Conservation (phyloP, 2,113 vertebrate genomes). For the Todiramphus chloris region DNA sequence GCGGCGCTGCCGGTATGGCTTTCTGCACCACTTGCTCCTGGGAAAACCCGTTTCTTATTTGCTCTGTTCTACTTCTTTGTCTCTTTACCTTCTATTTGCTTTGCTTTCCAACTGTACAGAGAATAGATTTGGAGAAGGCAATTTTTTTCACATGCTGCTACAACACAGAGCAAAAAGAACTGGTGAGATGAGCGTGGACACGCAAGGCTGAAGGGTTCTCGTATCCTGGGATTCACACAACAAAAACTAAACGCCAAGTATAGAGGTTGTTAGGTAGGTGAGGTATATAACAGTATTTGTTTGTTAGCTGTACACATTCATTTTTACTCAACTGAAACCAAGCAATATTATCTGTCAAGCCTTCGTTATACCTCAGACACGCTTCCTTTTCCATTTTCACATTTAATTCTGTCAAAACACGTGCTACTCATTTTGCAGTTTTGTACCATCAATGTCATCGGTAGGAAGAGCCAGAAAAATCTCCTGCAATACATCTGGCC, state of each 20-base stretch:
- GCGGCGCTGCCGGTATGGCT: not conserved
- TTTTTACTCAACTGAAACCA: not conserved
- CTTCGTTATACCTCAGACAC: not conserved
- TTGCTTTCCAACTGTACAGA: not conserved
- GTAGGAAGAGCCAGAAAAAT: not conserved
- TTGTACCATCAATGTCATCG: not conserved
- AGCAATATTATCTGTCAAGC: not conserved
- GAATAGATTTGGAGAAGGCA: not conserved
- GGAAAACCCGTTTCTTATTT: not conserved
- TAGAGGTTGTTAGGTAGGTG: not conserved
- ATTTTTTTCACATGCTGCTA: not conserved
- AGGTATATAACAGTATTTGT: not conserved
- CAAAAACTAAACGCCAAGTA: not conserved
- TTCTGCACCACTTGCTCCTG: not conserved
- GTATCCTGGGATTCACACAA: not conserved
- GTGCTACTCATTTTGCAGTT: not conserved
- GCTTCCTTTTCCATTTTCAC: not conserved
- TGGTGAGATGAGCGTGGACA: not conserved
- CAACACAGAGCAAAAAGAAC: not conserved
- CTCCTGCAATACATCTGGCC: not conserved
- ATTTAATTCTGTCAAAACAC: conserved; percentile 2
- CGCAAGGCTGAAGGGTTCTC: not conserved
- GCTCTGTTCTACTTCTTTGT: not conserved
- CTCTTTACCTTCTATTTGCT: not conserved
- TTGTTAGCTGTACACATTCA: not conserved